Evolutionary conservation across 1,140 invertebrate species (phyloP), one percentile per base, ranked within the genome.

Genomic region (Papilio helenus): DNA sequence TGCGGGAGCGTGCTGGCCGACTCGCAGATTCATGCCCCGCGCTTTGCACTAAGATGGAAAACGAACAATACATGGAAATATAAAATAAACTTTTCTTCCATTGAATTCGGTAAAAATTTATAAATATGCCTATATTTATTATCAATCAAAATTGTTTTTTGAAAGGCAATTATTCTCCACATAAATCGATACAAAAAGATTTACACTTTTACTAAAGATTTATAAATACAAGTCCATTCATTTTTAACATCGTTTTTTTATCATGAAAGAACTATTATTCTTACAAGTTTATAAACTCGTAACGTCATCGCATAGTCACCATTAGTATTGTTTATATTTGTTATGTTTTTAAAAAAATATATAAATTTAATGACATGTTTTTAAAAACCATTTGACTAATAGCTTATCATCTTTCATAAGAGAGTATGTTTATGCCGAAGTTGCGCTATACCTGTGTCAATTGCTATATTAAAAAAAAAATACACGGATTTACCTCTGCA

Each of bases 1-100:
- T 92, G 90, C 81, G 81, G 46, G 72, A 80, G 29, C 51, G 3
- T n/a, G 29, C 2, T 26, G 74, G 55, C 18, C 39, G 39, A 23
- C 72, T 46, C 73, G 16, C 49, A 20, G 73, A 49, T 51, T 76
- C 73, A 39, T 51, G 49, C 49, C 73, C 73, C 46, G 73, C 49
- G 76, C 76, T 42, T 39, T 39, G 55, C 7, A 20, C 51, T 61
- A 29, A 74, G 74, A 76, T 61, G 51, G n/a, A 77, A 77, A 77
- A n/a, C 44, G 39, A 61, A 77, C 76, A 77, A 77, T 77, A 20
- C 29, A 44, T 23, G 34, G 55, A 77, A 77, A 12, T 55, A 77
- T 55, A 76, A 58, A 34, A 58, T 34, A 34, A 76, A n/a, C 51
- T 16, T 39, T 76, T 76, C 29, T 58, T 55, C 51, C 74, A 58